These are phyloP conservation scores for Drosophila pseudotakahashii DNA, from an alignment of 2,888 invertebrate species.

Conservation along the genomic window DNA sequence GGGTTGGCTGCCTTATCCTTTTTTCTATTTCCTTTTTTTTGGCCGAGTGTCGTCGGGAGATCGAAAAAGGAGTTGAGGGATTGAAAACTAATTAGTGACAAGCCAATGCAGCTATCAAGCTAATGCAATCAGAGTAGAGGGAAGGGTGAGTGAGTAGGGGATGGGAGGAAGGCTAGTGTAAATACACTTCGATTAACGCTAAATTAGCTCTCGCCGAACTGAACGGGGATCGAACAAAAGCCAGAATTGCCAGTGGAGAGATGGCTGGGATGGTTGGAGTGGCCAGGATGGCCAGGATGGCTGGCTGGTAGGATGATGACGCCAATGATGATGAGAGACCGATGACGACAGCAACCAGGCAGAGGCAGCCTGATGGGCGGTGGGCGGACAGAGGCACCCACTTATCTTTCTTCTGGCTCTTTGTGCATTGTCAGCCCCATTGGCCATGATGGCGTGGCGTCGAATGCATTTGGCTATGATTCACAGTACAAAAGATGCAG, in stretches of 20 bases:
- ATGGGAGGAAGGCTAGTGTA: conserved; percentile 24
- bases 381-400: conserved; percentile 19
- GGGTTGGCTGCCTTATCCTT: background rate
- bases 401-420: conserved; percentile 51
- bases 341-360: conserved; percentile 28
- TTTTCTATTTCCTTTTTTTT: conserved; percentile 2
- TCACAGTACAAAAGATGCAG: conserved; percentile 72
- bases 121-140: conserved; percentile 34
- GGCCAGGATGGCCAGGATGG: conserved; percentile 1
- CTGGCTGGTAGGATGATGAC: conserved; percentile 29
- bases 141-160: background rate
- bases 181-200: conserved; percentile 65
- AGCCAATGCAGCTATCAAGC: conserved; percentile 45
- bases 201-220: conserved; percentile 56
- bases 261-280: background rate
- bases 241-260: conserved; percentile 29
- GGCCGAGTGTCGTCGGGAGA: background rate
- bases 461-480: conserved; percentile 71
- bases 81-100: conserved; percentile 58
- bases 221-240: conserved; percentile 47
- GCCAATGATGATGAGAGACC: conserved; percentile 20
- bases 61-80: conserved; percentile 7
- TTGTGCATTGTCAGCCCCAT: conserved; percentile 61
- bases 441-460: conserved; percentile 34
- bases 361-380: background rate